Evolutionary conservation across 2,797 vertebrate species (phyloP), one percentile per base, ranked within the genome.

Genomic region (Cephalopachus bancanus): DNA sequence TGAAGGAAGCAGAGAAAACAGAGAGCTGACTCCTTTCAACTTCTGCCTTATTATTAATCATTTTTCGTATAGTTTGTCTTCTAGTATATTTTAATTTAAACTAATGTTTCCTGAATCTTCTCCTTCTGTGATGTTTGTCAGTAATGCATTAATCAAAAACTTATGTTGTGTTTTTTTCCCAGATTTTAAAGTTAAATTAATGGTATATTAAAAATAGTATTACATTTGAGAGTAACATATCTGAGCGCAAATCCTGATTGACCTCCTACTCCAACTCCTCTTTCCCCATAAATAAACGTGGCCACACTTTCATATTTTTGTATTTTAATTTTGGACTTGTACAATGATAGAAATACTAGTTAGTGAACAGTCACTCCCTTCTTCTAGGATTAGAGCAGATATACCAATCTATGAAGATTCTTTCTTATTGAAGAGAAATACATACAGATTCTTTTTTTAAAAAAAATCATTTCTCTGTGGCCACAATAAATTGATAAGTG

Each of bases 331-430:
- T 87, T 17, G 28, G 26, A 37, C 30, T n/a, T 69, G 17, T 83
- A 10, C 17, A 53, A 2, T 24, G 19, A 59, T 55, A 72, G 20
- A 10, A 59, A 30, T 26, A 51, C 10, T 57, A 51, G 20, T 19
- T 57, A 69, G 8, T 49, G 22, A 83, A 86, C 1, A 60, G 6
- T 2, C 3, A 74, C 49, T 49, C 84, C 22, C 67, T 16, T 33
- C 7, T 79, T 76, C 33, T 85, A 53, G 92, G 44, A 69, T 80
- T 91, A 72, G 84, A 95, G 8, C 15, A 88, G 72, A 60, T 85
- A 88, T 30, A 19, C 67, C 88, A 57, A 94, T 88, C 24, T 9
- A 55, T 53, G 20, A 65, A 7, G 10, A 60, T 51, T 33, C 17
- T 72, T 95, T 75, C 33, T 62, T 78, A 57, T 12, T 80, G 16